Percentiles rank a stretch among this genome's conserved stretches.
Evolutionary conservation across 2,113 vertebrate genomes (phyloP).

Genomic region (Dicerorhinus sumatrensis): DNA sequence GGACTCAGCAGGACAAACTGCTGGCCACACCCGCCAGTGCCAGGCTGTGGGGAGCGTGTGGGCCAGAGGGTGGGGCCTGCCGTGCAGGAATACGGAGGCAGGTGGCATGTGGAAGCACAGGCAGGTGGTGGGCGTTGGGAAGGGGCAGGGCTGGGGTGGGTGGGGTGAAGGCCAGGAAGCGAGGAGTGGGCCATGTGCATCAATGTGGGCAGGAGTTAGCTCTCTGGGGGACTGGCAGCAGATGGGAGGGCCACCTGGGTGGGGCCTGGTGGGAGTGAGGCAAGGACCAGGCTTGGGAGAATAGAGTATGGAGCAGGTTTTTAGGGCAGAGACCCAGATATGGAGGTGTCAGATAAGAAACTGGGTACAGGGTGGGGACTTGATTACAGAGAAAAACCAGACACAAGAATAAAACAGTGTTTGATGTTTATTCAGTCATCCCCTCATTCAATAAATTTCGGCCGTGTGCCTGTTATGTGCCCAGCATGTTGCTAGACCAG

Average conservation of each 20-base stretch:
- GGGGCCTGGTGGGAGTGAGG: neutral
- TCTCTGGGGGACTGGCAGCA: neutral
- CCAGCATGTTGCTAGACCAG: neutral
- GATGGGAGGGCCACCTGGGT: neutral
- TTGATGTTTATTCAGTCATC: slow-evolving; percentile 4
- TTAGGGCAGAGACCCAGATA: neutral
- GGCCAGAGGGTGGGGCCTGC: neutral
- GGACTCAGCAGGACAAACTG: neutral
- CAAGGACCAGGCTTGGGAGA: neutral
- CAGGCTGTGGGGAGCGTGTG: neutral
- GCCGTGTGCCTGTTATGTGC: neutral
- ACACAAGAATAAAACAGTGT: neutral
- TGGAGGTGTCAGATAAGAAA: neutral
- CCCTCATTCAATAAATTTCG: neutral
- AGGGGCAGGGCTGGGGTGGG: neutral
- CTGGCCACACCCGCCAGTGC: neutral
- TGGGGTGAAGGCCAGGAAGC: neutral
- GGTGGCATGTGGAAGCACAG: slow-evolving; percentile 53
- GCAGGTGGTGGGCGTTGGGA: slow-evolving; percentile 50
- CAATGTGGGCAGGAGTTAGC: neutral
- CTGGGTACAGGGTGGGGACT: neutral
- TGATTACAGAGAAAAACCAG: neutral
- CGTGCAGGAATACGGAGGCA: neutral
- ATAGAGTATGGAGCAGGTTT: neutral
- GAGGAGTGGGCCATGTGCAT: neutral